Base-by-base conservation (phyloP, 2,888 invertebrate genomes). In the Tupiocoris notatus region DNA sequence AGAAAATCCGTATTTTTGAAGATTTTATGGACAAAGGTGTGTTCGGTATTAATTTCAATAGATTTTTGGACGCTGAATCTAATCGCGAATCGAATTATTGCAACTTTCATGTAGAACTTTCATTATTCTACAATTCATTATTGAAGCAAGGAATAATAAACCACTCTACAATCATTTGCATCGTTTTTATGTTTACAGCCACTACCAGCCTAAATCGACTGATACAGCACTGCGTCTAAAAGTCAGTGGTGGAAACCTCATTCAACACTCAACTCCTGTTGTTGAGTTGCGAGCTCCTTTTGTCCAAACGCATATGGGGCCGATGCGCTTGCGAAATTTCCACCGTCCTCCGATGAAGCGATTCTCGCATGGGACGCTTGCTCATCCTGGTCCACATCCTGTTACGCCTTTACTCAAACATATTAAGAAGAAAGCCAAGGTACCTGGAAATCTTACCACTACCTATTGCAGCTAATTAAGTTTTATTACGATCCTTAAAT, bases 221-320 rank as follows among this genome's bases (percentile, higher is more conserved):
- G 91, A 91, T 81, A 89, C 90, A 1, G 90, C 93, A 9, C 86
- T 92, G 17, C 88, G 93, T 23, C 86, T 94, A 0, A 93, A 94
- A 85, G 93, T 95, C 1, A 94, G 95, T 9, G 95, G 95, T 1
- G 95, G 93, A 0, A 95, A 94, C 84, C 86, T 96, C 1, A 94
- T 96, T 77, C 96, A 99, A 84, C 99, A 99, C 85, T 98, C 98
- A 56, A 98, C 96, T 0, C 98, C 99, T 0, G 96, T 97, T 0
- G 95, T 98, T 7, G 98, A 99, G 83, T 86, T 99, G 1, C 88
- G 96, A 23, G 92, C 92, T 2, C 96, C 97, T 0, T 98, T 98
- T 86, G 93, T 99, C 79, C 98, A 98, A 79, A 96, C 96, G 0
- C 93, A 95, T 83, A 92, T 96, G 92, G 87, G 87, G n/a, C 90